These are phyloP conservation scores for Ageneiosus marmoratus DNA, from an alignment of 2,113 vertebrate species.

Conservation along the genomic window DNA sequence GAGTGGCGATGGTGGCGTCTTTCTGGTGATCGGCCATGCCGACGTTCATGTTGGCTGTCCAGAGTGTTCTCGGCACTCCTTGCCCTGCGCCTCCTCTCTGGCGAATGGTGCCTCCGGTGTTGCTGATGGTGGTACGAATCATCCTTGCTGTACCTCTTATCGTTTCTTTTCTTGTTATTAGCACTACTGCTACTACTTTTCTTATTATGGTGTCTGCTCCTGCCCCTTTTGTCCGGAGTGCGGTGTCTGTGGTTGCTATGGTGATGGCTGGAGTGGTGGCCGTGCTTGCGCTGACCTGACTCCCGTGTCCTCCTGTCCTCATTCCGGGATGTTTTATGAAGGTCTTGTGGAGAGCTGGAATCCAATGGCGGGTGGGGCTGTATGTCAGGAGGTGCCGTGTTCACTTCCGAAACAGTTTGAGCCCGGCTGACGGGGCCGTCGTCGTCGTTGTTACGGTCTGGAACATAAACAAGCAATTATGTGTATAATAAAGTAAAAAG, in stretches of 20 bases:
- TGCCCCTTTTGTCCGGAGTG: slow-evolving; percentile 77
- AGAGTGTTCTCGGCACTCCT: slow-evolving; percentile 85
- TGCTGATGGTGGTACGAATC: slow-evolving; percentile 65
- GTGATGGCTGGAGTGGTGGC: slow-evolving; percentile 80
- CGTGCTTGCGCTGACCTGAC: slow-evolving; percentile 73
- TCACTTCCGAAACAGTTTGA: slow-evolving; percentile 97
- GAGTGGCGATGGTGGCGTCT: slow-evolving; percentile 70
- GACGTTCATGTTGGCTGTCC: slow-evolving; percentile 70
- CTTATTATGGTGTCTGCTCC: slow-evolving; percentile 58
- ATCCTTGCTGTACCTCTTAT: slow-evolving; percentile 56
- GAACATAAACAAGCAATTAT: slow-evolving; percentile 78
- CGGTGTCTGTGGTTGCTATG: slow-evolving; percentile 78
- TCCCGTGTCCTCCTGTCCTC: slow-evolving; percentile 80
- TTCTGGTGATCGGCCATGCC: slow-evolving; percentile 78
- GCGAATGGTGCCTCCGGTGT: slow-evolving; percentile 73
- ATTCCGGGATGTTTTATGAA: slow-evolving; percentile 87
- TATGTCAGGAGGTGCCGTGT: slow-evolving; percentile 67
- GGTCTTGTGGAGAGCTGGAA: slow-evolving; percentile 86
- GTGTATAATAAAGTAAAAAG: slow-evolving; percentile 63
- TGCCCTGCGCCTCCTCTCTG: slow-evolving; percentile 78
- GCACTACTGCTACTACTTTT: slow-evolving; percentile 38
- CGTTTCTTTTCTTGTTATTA: slow-evolving; percentile 63
- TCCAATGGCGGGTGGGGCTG: slow-evolving; percentile 79
- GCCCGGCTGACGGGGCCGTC: slow-evolving; percentile 82
- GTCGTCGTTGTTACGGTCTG: slow-evolving; percentile 88